Evolutionary conservation across 2,888 invertebrate genomes (phyloP), one percentile per base, ranked within the genome.

Genomic region (Aleiodes leptofemur): DNA sequence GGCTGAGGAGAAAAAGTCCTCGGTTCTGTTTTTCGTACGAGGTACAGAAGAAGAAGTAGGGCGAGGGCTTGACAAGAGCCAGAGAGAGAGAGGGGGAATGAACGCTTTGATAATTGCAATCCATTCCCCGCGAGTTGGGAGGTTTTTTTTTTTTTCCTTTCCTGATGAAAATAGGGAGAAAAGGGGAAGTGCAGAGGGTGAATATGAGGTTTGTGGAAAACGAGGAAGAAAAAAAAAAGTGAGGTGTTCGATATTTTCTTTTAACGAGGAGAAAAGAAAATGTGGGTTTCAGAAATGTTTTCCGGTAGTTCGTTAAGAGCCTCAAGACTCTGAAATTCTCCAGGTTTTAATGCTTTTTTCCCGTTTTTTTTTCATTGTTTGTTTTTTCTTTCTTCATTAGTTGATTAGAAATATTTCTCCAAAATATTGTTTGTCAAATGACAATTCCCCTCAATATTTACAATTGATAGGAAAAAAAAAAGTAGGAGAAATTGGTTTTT

Each of bases 101-200:
- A 82, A 84, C 83, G 82, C 86, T 86, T 87, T 87, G 87, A 88
- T 88, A 88, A 88, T 88, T 88, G 88, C 87, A 85, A 86, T 85
- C 84, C 85, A 86, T 85, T 86, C 86, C 86, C 83, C 85, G 85
- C 81, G 82, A 82, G 71, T 77, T 66, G 73, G 59, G 38, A n/a
- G 61, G 29, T 23, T 11, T 38, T 13, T 29, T 38, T 13, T 29
- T 61, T 43, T 43, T 43, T 23, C 23, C 23, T 23, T 43, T 43
- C 11, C 43, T 64, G 77, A 76, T 57, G 38, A 51, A 69, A 70
- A 69, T 69, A 51, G 9, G 50, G 69, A 56, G 66, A 23, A 23
- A 23, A 56, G 29, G 57, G 31, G 55, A 69, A 55, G 75, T 73
- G 81, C 77, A 79, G 82, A 82, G 80, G 79, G 81, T 81, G 82